Evolutionary conservation across 1,140 invertebrate genomes (phyloP).

Genomic region (Trichoplusia ni): DNA sequence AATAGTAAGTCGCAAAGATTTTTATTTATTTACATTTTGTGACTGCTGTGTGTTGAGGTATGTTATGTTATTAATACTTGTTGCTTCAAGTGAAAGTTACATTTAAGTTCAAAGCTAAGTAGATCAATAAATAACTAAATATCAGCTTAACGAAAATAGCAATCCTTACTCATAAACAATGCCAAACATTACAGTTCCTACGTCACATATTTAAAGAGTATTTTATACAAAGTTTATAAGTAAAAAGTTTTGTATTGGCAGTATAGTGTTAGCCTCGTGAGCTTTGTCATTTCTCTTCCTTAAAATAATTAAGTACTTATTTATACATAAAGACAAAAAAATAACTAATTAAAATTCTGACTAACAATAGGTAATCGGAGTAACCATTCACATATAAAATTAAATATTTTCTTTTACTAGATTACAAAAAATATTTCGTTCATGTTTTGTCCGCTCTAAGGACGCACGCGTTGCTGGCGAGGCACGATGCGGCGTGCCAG

Average conservation of each 20-base stretch:
- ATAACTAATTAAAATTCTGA: constrained; percentile 63
- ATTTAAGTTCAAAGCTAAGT: constrained; percentile 5
- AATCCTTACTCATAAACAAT: constrained; percentile 17
- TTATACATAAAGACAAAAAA: constrained; percentile 47
- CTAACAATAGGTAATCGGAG: constrained; percentile 76
- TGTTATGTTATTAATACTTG: constrained; percentile 23
- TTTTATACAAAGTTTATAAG: constrained; percentile 30
- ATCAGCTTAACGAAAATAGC: constrained; percentile 2
- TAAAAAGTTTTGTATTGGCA: constrained; percentile 19
- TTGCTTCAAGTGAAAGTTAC: constrained; percentile 18
- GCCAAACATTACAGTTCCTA: constrained; percentile 12
- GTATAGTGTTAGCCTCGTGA: constrained; percentile 58
- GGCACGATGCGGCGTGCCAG: neutral
- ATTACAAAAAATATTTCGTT: constrained; percentile 23
- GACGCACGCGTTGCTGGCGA: neutral
- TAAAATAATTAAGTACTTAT: constrained; percentile 56
- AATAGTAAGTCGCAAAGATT: constrained; percentile 28
- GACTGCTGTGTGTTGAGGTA: constrained; percentile 23
- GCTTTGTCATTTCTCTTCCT: constrained; percentile 64
- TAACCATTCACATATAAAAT: constrained; percentile 62
- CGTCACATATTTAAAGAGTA: constrained; percentile 19
- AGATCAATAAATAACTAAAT: constrained; percentile 6
- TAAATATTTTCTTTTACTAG: constrained; percentile 25
- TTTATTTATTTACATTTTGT: constrained; percentile 28
- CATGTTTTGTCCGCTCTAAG: constrained; percentile 7